phyloP scores from a whole-genome alignment of 1,140 invertebrate genomes.

The Macrosteles quadrilineatus region DNA sequence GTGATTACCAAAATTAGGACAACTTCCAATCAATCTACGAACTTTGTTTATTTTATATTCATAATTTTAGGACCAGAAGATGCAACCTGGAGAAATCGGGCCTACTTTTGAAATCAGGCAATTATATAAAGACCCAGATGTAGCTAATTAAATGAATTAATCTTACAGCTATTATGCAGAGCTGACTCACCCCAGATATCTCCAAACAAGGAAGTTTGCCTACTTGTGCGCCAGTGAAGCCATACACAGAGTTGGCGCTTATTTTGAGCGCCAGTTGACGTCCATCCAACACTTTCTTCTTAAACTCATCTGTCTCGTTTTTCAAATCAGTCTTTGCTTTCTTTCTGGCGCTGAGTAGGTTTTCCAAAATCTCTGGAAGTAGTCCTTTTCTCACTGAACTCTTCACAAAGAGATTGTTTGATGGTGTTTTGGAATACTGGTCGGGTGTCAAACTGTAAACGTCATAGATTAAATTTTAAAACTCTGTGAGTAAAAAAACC shows the following conservation, averaged over 20 bases:
- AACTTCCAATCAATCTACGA: too few relatives aligned
- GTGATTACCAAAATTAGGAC: too few relatives aligned
- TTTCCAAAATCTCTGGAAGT: slow-evolving; percentile 95
- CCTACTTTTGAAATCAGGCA: too few relatives aligned
- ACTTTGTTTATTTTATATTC: too few relatives aligned
- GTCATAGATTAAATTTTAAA: too few relatives aligned
- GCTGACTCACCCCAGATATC: slow-evolving; percentile 83
- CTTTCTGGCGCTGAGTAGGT: slow-evolving; percentile 89
- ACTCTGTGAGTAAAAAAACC: slow-evolving; percentile 30
- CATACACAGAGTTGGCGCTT: slow-evolving; percentile 99
- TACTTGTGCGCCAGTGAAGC: slow-evolving; percentile 98
- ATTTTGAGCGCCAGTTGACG: slow-evolving; percentile 98
- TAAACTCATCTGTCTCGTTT: slow-evolving; percentile 92
- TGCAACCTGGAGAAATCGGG: too few relatives aligned
- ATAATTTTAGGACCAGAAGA: too few relatives aligned
- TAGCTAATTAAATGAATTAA: too few relatives aligned
- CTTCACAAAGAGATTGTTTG: slow-evolving; percentile 92
- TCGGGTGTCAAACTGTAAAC: slow-evolving; percentile 58
- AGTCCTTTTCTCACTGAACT: slow-evolving; percentile 79
- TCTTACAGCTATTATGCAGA: too few relatives aligned
- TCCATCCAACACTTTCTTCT: slow-evolving; percentile 93
- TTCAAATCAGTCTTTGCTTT: slow-evolving; percentile 89
- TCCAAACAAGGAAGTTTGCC: slow-evolving; percentile 98
- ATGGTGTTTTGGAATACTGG: slow-evolving; percentile 88
- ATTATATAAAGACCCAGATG: too few relatives aligned